Percentiles rank a stretch among this genome's conserved stretches.
Conservation (phyloP, 2,797 vertebrate species). For the Chrysocyon brachyurus region DNA sequence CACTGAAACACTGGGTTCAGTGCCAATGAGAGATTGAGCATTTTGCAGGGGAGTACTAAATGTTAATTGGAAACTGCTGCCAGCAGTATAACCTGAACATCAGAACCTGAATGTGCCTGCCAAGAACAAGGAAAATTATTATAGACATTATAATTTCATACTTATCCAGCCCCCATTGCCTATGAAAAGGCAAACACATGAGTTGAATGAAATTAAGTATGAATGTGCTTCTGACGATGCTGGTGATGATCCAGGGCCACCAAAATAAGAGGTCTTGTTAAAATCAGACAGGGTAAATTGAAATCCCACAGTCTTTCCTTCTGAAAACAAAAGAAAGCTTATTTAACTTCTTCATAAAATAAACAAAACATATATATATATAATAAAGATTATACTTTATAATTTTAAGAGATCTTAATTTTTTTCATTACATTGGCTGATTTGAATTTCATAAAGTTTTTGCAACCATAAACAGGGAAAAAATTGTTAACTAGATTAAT, state of each 20-base stretch:
- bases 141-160: slow-evolving; percentile 60
- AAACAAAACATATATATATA: neutral
- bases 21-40: slow-evolving; percentile 33
- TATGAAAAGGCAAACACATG: slow-evolving; percentile 43
- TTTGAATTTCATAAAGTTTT: neutral
- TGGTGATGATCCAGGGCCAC: neutral
- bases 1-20: slow-evolving; percentile 34
- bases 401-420: neutral
- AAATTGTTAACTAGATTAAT: neutral
- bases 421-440: slow-evolving; percentile 14
- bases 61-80: slow-evolving; percentile 71
- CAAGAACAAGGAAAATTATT: slow-evolving; percentile 75
- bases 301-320: neutral
- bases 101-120: slow-evolving; percentile 54
- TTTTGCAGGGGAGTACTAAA: slow-evolving; percentile 65
- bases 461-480: neutral
- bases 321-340: slow-evolving; percentile 5
- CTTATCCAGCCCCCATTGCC: slow-evolving; percentile 17
- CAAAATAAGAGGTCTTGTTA: neutral
- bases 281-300: neutral
- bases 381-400: neutral
- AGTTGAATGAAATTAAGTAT: slow-evolving; percentile 56
- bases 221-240: neutral
- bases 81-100: slow-evolving; percentile 55
- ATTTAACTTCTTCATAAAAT: slow-evolving; percentile 16